Evolutionary conservation across 2,113 vertebrate genomes (phyloP).

Genomic region (Maccullochella peelii): DNA sequence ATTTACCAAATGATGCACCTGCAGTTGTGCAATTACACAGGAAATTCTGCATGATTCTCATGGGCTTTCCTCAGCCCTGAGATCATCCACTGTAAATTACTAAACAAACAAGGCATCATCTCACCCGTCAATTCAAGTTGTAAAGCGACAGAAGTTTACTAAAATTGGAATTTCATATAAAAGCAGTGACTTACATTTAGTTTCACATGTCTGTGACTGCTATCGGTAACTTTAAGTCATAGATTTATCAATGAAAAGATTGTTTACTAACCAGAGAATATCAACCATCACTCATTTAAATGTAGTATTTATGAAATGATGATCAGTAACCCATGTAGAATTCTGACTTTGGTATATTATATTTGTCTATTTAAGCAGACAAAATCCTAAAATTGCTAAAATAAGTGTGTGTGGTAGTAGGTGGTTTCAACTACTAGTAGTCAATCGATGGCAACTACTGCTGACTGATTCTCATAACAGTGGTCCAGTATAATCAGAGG

Average conservation of each 20-base stretch:
- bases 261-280: neutral
- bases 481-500: neutral
- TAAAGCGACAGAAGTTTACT: neutral
- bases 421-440: neutral
- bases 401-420: neutral
- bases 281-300: neutral
- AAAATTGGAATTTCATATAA: neutral
- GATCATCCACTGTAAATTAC: neutral
- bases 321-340: neutral
- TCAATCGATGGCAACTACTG: neutral
- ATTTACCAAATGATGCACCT: slow-evolving; percentile 41
- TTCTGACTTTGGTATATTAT: neutral
- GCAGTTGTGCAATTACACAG: slow-evolving; percentile 12
- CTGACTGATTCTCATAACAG: neutral
- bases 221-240: neutral
- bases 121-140: neutral
- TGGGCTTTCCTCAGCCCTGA: slow-evolving; percentile 12
- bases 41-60: neutral
- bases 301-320: neutral
- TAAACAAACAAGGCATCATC: neutral
- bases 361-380: neutral
- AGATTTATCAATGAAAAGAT: neutral
- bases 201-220: neutral
- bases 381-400: neutral
- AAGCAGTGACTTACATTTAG: neutral